These are phyloP conservation scores for Rhagonycha fulva DNA, from an alignment of 2,888 invertebrate genomes.

Conservation along the genomic window DNA sequence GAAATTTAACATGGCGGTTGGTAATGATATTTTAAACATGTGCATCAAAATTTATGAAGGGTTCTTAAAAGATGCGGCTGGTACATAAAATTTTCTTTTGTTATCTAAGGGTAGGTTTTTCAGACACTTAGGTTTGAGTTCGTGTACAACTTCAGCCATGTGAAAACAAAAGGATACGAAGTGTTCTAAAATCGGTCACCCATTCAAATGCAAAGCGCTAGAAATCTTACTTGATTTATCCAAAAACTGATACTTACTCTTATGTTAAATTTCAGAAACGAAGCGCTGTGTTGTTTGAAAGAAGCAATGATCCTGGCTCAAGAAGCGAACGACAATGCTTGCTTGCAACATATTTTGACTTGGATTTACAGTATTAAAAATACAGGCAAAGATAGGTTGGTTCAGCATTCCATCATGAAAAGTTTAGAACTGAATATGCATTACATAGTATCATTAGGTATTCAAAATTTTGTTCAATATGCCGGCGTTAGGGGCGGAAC, in stretches of 20 bases:
- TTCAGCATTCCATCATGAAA: constrained; percentile 71
- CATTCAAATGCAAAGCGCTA: too few relatives aligned
- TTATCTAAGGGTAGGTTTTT: too few relatives aligned
- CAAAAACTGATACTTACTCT: neutral
- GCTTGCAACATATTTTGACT: constrained; percentile 82
- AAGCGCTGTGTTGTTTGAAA: constrained; percentile 79
- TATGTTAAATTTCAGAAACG: constrained; percentile 58
- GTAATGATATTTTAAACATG: too few relatives aligned
- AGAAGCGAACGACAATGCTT: constrained; percentile 83
- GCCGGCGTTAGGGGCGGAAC: constrained; percentile 70
- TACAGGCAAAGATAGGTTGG: constrained; percentile 62
- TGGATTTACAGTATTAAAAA: constrained; percentile 73
- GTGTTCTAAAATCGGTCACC: too few relatives aligned
- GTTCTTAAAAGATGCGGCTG: too few relatives aligned
- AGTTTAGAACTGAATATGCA: constrained; percentile 70
- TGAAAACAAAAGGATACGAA: too few relatives aligned
- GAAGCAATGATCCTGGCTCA: constrained; percentile 89
- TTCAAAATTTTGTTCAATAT: constrained; percentile 78
- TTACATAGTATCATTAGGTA: constrained; percentile 74
- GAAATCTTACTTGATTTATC: neutral
- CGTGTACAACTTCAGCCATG: too few relatives aligned
- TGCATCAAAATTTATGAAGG: too few relatives aligned
- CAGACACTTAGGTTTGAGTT: too few relatives aligned
- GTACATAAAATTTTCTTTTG: too few relatives aligned
- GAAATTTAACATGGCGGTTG: too few relatives aligned